Conservation (phyloP, 2,113 vertebrate species). For the Mobula birostris region DNA sequence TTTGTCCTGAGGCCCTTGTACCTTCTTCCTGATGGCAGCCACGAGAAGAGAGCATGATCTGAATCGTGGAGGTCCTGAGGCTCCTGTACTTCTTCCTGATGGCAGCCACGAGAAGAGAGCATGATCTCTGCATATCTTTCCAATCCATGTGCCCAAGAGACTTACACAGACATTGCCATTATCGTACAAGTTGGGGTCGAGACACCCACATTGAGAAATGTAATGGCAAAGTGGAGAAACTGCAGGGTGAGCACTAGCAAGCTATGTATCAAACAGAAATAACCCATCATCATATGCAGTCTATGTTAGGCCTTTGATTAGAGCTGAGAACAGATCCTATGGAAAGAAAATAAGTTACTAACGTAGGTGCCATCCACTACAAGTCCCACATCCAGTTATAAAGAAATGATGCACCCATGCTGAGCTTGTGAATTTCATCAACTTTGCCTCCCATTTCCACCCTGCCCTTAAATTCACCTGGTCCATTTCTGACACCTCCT, state of each 20-base stretch:
- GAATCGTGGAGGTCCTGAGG: too few relatives aligned
- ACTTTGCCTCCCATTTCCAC: too few relatives aligned
- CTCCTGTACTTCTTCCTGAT: too few relatives aligned
- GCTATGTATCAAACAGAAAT: slow-evolving; percentile 94
- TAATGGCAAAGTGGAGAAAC: slow-evolving; percentile 92
- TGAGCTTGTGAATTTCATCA: too few relatives aligned
- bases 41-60: too few relatives aligned
- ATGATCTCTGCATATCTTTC: slow-evolving; percentile 65
- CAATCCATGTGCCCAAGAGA: slow-evolving; percentile 95
- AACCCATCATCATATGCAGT: slow-evolving; percentile 94
- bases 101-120: too few relatives aligned
- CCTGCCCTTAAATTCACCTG: too few relatives aligned
- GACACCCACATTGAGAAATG: slow-evolving; percentile 91
- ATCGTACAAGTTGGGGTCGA: slow-evolving; percentile 97
- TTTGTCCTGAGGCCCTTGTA: too few relatives aligned
- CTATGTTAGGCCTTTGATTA: slow-evolving; percentile 93
- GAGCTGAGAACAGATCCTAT: slow-evolving; percentile 90
- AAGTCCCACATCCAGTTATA: too few relatives aligned
- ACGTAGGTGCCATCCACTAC: neutral
- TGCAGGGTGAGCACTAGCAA: slow-evolving; percentile 92
- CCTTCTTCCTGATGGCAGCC: too few relatives aligned
- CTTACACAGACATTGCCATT: slow-evolving; percentile 98
- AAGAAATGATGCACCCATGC: too few relatives aligned
- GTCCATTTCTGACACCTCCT: too few relatives aligned
- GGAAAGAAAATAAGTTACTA: neutral